These are phyloP conservation scores for Crocallis elinguaria DNA, from an alignment of 2,888 invertebrate species.

Conservation along the genomic window DNA sequence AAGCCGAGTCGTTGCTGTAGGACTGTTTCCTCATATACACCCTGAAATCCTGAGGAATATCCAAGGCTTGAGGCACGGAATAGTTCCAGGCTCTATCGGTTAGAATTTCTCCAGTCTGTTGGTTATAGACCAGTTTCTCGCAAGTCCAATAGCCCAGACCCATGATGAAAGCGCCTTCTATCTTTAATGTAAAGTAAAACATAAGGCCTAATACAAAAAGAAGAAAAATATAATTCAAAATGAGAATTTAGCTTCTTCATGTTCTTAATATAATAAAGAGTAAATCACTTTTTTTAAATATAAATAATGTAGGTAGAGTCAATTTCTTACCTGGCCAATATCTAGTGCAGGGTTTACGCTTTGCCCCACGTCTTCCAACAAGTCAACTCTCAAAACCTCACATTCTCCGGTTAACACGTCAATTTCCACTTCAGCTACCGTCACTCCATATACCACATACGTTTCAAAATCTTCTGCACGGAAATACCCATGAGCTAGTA, in stretches of 20 bases:
- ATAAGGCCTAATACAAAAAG: no score
- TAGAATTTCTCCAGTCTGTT: constrained; percentile 85
- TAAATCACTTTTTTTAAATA: no score
- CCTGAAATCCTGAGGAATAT: constrained; percentile 90
- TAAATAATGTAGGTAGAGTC: no score
- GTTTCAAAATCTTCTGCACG: not conserved
- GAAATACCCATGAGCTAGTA: not conserved
- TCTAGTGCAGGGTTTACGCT: constrained; percentile 87
- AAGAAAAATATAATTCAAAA: no score
- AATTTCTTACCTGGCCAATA: constrained; percentile 82
- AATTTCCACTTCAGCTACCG: constrained; percentile 87
- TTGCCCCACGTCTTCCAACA: constrained; percentile 86
- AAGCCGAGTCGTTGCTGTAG: constrained; percentile 66
- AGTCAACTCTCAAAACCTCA: constrained; percentile 83
- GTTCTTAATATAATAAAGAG: no score
- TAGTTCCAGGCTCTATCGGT: constrained; percentile 92
- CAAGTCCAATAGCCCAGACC: constrained; percentile 89
- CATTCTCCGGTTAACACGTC: constrained; percentile 89
- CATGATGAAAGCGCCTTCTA: constrained; percentile 91
- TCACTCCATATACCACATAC: constrained; percentile 76
- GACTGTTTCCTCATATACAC: constrained; percentile 86
- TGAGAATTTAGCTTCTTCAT: no score
- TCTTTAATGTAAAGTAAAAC: constrained; percentile 33
- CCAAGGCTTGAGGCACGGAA: constrained; percentile 88
- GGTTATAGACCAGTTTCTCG: constrained; percentile 87